Evolutionary conservation across 2,113 vertebrate species (phyloP).

Genomic region (Leucosticte australis): DNA sequence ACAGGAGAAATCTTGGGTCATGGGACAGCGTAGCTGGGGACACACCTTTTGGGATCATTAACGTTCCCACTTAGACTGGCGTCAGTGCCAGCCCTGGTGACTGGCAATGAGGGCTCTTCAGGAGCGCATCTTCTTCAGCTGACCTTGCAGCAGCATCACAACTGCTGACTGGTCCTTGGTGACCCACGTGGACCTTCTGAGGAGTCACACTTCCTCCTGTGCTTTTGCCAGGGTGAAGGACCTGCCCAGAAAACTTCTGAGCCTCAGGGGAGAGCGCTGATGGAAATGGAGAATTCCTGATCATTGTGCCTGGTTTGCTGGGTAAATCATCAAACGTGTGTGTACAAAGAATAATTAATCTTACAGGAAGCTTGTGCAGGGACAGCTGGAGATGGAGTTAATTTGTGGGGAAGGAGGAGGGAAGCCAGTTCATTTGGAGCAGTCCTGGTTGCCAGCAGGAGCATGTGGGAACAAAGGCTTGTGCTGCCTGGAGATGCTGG

Average conservation of each 20-base stretch:
- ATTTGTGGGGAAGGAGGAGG: constrained; percentile 34
- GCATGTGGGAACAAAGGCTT: not conserved
- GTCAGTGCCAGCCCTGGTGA: not conserved
- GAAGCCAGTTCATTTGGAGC: not conserved
- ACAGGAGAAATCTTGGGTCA: not conserved
- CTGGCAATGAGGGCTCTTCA: not conserved
- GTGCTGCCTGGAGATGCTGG: not conserved
- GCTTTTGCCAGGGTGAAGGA: not conserved
- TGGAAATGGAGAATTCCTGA: not conserved
- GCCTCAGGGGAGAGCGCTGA: not conserved
- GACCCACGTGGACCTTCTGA: not conserved
- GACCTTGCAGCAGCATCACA: not conserved
- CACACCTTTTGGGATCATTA: not conserved
- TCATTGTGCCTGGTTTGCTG: constrained; percentile 11
- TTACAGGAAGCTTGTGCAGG: constrained; percentile 24
- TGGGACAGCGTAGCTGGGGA: not conserved
- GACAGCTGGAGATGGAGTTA: constrained; percentile 45
- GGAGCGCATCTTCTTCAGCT: not conserved
- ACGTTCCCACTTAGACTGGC: not conserved
- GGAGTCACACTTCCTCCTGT: not conserved
- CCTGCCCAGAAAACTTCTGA: not conserved
- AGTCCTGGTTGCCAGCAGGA: not conserved
- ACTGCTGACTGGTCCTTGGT: not conserved
- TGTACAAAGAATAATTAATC: constrained; percentile 53
- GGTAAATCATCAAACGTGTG: constrained; percentile 51